phyloP scores from a whole-genome alignment of 2,888 invertebrate genomes.

The Acronicta leporina region DNA sequence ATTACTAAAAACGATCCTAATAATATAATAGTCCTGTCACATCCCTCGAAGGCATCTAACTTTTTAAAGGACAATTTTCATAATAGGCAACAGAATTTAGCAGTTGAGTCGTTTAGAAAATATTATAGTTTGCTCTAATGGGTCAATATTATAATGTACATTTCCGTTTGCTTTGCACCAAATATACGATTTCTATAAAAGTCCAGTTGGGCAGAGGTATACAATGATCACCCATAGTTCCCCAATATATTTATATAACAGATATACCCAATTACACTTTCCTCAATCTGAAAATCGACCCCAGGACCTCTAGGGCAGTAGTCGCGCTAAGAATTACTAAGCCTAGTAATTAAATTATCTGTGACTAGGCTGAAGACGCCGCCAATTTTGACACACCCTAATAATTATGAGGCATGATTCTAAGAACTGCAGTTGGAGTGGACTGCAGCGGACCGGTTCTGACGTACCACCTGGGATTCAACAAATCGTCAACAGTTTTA shows the following conservation, averaged over 20 bases:
- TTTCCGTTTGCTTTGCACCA: slow-evolving; percentile 24
- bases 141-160: slow-evolving; percentile 59
- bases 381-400: slow-evolving; percentile 22
- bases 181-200: slow-evolving; percentile 17
- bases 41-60: slow-evolving; percentile 79
- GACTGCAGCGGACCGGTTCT: slow-evolving; percentile 24
- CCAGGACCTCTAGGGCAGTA: no score
- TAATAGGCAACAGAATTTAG: slow-evolving; percentile 82
- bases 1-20: slow-evolving; percentile 88
- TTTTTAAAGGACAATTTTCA: slow-evolving; percentile 84
- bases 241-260: no score
- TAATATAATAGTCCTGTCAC: slow-evolving; percentile 89
- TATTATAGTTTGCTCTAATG: slow-evolving; percentile 65
- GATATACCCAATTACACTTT: no score
- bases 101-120: slow-evolving; percentile 81
- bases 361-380: no score
- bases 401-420: slow-evolving; percentile 29
- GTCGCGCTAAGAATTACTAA: no score
- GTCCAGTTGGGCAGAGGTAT: not conserved
- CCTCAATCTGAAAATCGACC: no score
- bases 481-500: slow-evolving; percentile 54
- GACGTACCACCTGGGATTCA: slow-evolving; percentile 41
- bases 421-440: slow-evolving; percentile 12
- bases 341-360: no score
- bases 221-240: no score